Conservation (phyloP, 2,113 vertebrate species). For the Catharus minimus region DNA sequence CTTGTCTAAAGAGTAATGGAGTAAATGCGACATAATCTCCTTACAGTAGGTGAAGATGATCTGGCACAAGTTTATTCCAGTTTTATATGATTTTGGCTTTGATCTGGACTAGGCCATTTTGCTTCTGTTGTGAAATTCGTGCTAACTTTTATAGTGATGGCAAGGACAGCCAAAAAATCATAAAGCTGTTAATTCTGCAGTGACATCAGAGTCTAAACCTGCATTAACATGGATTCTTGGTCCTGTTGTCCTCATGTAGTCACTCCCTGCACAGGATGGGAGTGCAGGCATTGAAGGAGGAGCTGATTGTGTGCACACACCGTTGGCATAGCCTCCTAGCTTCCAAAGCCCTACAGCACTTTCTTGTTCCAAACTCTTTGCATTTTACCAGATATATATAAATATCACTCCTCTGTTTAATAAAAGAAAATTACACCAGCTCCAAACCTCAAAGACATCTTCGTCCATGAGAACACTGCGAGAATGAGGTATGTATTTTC, state of each 20-base stretch:
- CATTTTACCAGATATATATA: neutral
- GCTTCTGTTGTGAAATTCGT: neutral
- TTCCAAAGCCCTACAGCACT: neutral
- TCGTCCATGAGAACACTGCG: neutral
- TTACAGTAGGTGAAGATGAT: neutral
- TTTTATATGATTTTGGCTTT: neutral
- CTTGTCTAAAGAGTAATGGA: neutral
- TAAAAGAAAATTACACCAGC: neutral
- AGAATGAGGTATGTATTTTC: neutral
- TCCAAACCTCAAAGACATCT: neutral
- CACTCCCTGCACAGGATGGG: rapidly evolving
- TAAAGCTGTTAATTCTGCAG: neutral
- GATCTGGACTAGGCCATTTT: neutral
- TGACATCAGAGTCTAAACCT: neutral
- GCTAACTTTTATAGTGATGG: neutral
- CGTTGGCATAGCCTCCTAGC: rapidly evolving
- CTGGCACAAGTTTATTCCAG: neutral
- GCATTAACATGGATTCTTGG: neutral
- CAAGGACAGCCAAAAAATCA: neutral
- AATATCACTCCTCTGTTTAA: neutral
- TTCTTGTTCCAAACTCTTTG: neutral
- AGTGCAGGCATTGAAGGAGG: neutral
- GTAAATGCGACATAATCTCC: neutral
- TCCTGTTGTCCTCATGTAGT: neutral
- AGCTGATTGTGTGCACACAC: neutral